Evolutionary conservation across 2,797 vertebrate species (phyloP).

Genomic region (Cryptoprocta ferox): DNA sequence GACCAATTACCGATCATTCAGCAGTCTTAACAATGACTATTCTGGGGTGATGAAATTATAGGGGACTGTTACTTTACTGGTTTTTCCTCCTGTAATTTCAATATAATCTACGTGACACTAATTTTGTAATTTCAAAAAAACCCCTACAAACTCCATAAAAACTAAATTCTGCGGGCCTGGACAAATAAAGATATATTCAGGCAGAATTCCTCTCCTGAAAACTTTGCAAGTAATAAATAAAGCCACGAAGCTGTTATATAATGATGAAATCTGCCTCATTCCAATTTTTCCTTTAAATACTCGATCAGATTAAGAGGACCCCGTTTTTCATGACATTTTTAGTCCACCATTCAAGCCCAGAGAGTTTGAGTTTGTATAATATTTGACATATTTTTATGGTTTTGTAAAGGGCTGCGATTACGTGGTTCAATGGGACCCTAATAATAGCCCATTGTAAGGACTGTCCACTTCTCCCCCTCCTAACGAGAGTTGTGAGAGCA

Average conservation of each 20-base stretch:
- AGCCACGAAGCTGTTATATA: not conserved
- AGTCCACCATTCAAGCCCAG: not conserved
- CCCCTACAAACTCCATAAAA: not conserved
- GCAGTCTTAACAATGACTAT: not conserved
- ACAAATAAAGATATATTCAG: constrained; percentile 21
- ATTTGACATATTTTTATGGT: constrained; percentile 62
- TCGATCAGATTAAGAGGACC: constrained; percentile 19
- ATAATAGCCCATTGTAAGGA: constrained; percentile 73
- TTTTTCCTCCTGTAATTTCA: not conserved
- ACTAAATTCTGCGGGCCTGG: not conserved
- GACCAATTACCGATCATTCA: not conserved
- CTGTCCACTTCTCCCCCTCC: not conserved
- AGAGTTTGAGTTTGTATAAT: constrained; percentile 8
- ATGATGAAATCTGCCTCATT: constrained; percentile 37
- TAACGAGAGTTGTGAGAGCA: not conserved
- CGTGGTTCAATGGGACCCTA: constrained; percentile 13
- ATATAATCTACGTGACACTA: not conserved
- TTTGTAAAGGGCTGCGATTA: constrained; percentile 63
- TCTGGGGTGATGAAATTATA: not conserved
- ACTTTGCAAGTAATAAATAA: not conserved
- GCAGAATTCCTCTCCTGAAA: constrained; percentile 16
- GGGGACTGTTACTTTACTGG: not conserved
- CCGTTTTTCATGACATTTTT: constrained; percentile 30
- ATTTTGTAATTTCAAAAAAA: constrained; percentile 11
- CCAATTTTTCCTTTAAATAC: constrained; percentile 25